phyloP scores from a whole-genome alignment of 2,113 vertebrate genomes.

The Pseudorhombus dupliciocellatus region DNA sequence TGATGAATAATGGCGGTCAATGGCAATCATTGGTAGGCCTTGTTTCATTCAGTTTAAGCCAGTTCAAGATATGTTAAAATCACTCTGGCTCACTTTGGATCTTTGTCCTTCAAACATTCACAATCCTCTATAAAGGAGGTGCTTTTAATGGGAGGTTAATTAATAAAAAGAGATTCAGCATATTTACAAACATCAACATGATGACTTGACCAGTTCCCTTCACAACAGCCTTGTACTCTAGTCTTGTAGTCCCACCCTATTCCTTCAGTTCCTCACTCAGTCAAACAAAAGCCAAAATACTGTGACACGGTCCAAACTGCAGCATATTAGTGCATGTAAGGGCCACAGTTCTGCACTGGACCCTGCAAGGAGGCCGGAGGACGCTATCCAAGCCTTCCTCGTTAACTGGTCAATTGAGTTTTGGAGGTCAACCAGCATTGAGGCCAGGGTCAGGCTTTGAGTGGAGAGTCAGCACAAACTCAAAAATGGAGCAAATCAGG shows the following conservation, averaged over 20 bases:
- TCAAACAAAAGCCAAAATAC: constrained; percentile 54
- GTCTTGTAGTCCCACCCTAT: constrained; percentile 24
- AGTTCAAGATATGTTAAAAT: constrained; percentile 22
- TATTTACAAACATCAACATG: not conserved
- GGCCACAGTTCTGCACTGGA: constrained; percentile 44
- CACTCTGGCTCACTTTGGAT: constrained; percentile 3
- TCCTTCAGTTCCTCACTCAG: constrained; percentile 27
- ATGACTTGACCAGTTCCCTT: not conserved
- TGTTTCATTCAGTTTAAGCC: not conserved
- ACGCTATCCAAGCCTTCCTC: constrained; percentile 40
- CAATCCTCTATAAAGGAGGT: not conserved
- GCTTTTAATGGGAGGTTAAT: not conserved
- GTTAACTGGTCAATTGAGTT: constrained; percentile 53
- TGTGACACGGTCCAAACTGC: constrained; percentile 59
- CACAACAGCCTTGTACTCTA: constrained; percentile 40
- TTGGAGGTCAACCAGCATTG: constrained; percentile 45
- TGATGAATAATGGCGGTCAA: not conserved
- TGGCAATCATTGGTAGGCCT: not conserved
- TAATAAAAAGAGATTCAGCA: constrained; percentile 6
- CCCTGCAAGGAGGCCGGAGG: constrained; percentile 31
- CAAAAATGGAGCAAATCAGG: constrained; percentile 17
- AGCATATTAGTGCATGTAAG: constrained; percentile 46
- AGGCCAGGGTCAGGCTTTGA: constrained; percentile 14
- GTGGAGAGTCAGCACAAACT: constrained; percentile 42
- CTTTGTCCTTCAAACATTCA: constrained; percentile 13